These are phyloP conservation scores for Augiades crinisus DNA, from an alignment of 2,888 invertebrate species.

Conservation along the genomic window DNA sequence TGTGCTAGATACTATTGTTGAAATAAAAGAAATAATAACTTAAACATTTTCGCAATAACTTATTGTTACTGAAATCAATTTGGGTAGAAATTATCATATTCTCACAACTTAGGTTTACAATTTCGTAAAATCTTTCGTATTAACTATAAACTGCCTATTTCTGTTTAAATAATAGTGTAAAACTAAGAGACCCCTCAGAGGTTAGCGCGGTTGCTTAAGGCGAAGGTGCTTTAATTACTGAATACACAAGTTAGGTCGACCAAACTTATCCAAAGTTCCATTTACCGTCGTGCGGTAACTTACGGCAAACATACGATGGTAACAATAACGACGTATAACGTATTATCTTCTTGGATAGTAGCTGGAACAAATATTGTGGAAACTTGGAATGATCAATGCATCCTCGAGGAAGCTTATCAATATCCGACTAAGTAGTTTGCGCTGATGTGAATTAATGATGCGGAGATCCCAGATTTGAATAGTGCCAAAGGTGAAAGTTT, in stretches of 20 bases:
- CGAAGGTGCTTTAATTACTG: slow-evolving; percentile 19
- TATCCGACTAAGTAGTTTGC: slow-evolving; percentile 13
- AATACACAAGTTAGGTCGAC: slow-evolving; percentile 16
- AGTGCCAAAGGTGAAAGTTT: slow-evolving; percentile 4
- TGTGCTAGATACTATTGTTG: neutral
- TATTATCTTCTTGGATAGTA: slow-evolving; percentile 1
- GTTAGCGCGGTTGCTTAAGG: neutral
- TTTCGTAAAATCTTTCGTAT: too few species aligned
- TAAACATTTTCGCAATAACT: too few species aligned
- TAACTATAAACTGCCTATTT: too few species aligned
- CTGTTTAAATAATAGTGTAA: too few species aligned
- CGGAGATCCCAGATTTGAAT: slow-evolving; percentile 5
- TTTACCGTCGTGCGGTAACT: slow-evolving; percentile 35
- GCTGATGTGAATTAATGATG: slow-evolving; percentile 21
- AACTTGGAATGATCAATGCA: slow-evolving; percentile 49
- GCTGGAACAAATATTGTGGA: slow-evolving; percentile 39
- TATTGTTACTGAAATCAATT: too few species aligned
- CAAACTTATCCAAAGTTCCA: slow-evolving; percentile 22
- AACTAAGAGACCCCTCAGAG: slow-evolving; percentile 3
- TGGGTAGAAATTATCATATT: too few species aligned
- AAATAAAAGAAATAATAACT: too few species aligned
- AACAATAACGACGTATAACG: slow-evolving; percentile 6
- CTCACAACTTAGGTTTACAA: too few species aligned
- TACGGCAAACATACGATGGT: slow-evolving; percentile 43
- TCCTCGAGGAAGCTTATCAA: slow-evolving; percentile 35